Conservation (phyloP, 2,888 invertebrate species). For the Epirrhoe alternata region DNA sequence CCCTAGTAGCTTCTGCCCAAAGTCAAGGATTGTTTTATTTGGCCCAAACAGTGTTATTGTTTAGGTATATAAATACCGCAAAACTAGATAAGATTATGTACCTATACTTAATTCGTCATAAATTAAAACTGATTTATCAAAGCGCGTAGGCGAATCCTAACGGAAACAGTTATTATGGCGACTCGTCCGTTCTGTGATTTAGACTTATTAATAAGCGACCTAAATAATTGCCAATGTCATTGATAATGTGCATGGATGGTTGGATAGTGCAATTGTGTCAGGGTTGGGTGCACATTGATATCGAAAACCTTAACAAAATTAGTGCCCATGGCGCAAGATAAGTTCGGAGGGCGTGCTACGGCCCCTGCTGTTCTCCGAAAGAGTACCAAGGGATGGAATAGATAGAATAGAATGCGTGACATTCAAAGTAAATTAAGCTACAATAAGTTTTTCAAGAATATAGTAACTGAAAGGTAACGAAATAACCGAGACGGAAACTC, state of each 20-base stretch:
- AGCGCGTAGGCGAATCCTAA: constrained; percentile 57
- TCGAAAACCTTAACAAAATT: background rate
- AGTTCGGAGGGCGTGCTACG: no score
- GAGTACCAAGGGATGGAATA: no score
- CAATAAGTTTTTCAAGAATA: no score
- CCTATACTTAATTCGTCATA: background rate
- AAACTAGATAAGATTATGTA: constrained; percentile 11
- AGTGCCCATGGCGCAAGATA: no score
- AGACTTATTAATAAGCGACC: constrained; percentile 51
- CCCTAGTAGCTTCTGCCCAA: no score
- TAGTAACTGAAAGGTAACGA: no score
- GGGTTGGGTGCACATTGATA: constrained; percentile 35
- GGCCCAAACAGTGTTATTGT: no score
- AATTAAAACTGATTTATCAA: constrained; percentile 47
- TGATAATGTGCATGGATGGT: constrained; percentile 48
- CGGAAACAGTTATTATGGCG: constrained; percentile 50
- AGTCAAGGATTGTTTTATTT: background rate
- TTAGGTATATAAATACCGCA: background rate
- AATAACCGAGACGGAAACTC: no score
- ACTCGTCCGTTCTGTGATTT: constrained; percentile 49
- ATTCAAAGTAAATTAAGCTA: no score
- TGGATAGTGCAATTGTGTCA: constrained; percentile 48
- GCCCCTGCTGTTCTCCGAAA: no score
- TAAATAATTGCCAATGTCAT: constrained; percentile 57
- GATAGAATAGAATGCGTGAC: no score